Evolutionary conservation across 2,888 invertebrate species (phyloP), one percentile per base, ranked within the genome.

Genomic region (Ctenicera cuprea): DNA sequence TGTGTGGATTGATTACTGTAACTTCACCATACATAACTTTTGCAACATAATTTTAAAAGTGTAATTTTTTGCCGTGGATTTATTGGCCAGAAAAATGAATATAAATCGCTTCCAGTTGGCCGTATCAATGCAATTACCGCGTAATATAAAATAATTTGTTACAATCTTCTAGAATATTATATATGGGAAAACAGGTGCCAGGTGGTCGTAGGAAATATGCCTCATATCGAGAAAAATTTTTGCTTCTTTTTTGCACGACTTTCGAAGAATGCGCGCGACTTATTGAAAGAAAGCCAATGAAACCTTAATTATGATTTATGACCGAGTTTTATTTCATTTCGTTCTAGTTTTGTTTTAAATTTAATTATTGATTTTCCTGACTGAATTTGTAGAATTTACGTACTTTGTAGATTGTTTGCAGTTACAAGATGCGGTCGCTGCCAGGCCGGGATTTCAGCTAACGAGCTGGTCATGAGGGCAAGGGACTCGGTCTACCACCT

Each of bases 381-480:
- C n/a, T 41, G 41, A 41, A 41, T 41, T 41, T 41, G 14, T 14
- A 41, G 41, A 14, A 41, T n/a, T 41, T n/a, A 41, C 41, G 14
- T 41, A 41, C 41, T 79, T 91, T 91, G 2, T 91, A 97, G 97
- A 86, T 88, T 95, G 84, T 97, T 96, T 86, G 95, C 94, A 79
- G 93, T 94, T 77, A 93, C 95, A 82, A 91, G 95, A 74, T 97
- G 97, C 87, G 93, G 94, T 8, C 91, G 96, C 57, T 97, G 97
- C 84, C 93, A 93, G 26, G 91, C 93, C 63, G 94, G 94, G 5
- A 95, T 97, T 83, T 92, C 94, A 8, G 93, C 95, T 45, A 94
- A 94, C 82, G 97, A 97, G 88, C 89, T 97, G 84, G 96, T 97
- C 83, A 97, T 97, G 97, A 88, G 96, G 74, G 97, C 96, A 0